Conservation (phyloP, 2,797 vertebrate genomes). For the Danio albolineatus region DNA sequence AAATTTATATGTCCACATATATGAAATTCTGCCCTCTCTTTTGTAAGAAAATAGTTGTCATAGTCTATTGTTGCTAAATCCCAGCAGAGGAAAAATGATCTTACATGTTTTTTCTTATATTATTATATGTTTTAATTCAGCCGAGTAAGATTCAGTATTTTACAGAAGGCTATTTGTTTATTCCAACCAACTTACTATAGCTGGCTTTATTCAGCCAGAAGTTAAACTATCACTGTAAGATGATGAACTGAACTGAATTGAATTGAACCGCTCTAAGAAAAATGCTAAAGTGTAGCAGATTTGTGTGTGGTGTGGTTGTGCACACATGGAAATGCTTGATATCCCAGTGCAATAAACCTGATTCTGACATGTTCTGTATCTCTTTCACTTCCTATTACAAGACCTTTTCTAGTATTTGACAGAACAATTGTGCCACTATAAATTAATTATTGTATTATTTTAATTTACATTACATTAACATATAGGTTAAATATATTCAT, state of each 20-base stretch:
- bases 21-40: too few relatives aligned
- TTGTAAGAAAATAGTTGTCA: neutral
- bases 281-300: neutral
- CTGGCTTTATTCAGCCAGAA: neutral
- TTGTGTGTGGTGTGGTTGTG: neutral
- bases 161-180: neutral
- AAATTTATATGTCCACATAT: too few relatives aligned
- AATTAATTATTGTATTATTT: neutral
- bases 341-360: neutral
- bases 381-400: neutral
- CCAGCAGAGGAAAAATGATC: neutral
- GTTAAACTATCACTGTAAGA: neutral
- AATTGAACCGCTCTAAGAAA: neutral
- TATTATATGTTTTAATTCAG: neutral
- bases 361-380: neutral
- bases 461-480: neutral
- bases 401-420: too few relatives aligned
- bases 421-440: neutral
- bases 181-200: neutral
- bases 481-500: neutral
- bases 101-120: neutral
- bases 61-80: neutral
- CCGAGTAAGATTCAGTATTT: neutral
- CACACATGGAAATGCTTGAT: conserved; percentile 8
- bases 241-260: neutral